Evolutionary conservation across 2,888 invertebrate genomes (phyloP).

Genomic region (Euzetes globulus): DNA sequence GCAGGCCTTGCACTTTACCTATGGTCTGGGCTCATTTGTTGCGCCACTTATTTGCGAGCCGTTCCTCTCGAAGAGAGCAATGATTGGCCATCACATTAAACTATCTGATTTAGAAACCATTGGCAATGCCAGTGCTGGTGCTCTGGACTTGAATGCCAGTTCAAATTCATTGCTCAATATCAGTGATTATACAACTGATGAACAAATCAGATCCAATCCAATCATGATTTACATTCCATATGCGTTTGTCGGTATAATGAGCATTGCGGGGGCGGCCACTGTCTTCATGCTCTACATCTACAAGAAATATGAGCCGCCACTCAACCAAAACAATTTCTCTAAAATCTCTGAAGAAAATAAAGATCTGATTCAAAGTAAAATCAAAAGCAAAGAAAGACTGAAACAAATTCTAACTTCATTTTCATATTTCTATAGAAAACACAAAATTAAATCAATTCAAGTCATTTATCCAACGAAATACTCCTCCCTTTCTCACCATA

Average conservation of each 20-base stretch:
- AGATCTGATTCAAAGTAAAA: constrained; percentile 19
- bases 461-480: background rate
- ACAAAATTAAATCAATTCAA: background rate
- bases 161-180: background rate
- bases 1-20: constrained; percentile 34
- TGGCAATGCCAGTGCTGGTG: background rate
- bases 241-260: constrained; percentile 32
- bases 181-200: background rate
- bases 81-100: constrained; percentile 23
- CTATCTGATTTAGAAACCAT: background rate
- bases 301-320: constrained; percentile 31
- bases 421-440: background rate
- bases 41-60: constrained; percentile 35
- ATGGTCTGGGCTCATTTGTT: constrained; percentile 33
- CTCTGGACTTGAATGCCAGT: background rate
- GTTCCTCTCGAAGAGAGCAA: constrained; percentile 28
- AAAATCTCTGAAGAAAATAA: background rate
- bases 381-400: no score
- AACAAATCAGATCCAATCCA: constrained; percentile 26
- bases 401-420: background rate
- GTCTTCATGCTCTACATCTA: constrained; percentile 26
- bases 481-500: constrained; percentile 21
- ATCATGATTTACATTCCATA: constrained; percentile 35
- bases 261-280: constrained; percentile 3
- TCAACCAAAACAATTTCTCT: background rate